These are phyloP conservation scores for Xiphophorus maculatus DNA, from an alignment of 2,113 vertebrate genomes.

Conservation along the genomic window DNA sequence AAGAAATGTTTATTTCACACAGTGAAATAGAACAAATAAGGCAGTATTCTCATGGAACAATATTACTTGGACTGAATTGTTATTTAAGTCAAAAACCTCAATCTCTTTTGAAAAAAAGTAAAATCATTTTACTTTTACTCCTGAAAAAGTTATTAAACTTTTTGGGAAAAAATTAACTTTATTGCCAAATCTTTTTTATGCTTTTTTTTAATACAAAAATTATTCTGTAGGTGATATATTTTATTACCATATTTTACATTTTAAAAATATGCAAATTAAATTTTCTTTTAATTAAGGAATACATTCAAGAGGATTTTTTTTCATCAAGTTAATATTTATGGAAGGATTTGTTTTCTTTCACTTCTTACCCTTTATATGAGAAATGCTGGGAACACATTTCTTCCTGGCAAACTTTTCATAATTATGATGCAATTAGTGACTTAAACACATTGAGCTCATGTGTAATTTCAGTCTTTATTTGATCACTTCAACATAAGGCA, in stretches of 20 bases:
- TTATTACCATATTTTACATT: not conserved
- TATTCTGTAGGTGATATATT: too few species aligned
- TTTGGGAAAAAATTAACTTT: not conserved
- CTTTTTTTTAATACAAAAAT: too few species aligned
- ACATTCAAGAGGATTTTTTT: too few species aligned
- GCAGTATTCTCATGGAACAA: not conserved
- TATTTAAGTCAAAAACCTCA: not conserved
- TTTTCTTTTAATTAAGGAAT: not conserved
- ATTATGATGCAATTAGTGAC: constrained; percentile 64
- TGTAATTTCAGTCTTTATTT: constrained; percentile 65
- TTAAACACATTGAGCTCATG: constrained; percentile 54
- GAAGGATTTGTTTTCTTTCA: not conserved
- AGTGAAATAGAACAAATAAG: constrained; percentile 7
- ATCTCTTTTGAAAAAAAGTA: too few species aligned
- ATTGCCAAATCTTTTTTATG: not conserved
- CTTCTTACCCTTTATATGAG: constrained; percentile 57
- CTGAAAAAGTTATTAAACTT: not conserved
- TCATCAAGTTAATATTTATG: too few species aligned
- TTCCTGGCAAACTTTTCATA: constrained; percentile 67
- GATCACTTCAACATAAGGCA: constrained; percentile 48
- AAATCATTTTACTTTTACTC: too few species aligned
- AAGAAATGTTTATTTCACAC: constrained; percentile 33
- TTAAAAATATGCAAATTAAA: not conserved
- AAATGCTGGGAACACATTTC: constrained; percentile 32
- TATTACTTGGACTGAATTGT: not conserved